Evolutionary conservation across 2,113 vertebrate genomes (phyloP), one percentile per base, ranked within the genome.

Genomic region (Rhabdornis inornatus): DNA sequence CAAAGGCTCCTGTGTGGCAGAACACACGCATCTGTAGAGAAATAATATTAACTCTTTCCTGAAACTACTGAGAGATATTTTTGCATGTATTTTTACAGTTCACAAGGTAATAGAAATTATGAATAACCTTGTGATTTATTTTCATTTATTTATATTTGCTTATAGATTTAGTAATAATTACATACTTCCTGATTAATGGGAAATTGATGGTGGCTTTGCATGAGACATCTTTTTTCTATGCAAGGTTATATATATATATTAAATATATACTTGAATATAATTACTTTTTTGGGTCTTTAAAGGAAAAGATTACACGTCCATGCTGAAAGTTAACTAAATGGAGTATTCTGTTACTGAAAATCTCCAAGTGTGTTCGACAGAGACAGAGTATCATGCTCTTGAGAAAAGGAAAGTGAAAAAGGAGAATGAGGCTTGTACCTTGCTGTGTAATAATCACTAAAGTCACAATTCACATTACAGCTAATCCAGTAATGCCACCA

Each of bases 131-230:
- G 22, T 89, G 9, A 44, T 89, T 83, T 65, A 77, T 77, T 96
- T 78, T 64, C 44, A 82, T 30, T 75, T 7, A 78, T 91, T 69
- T 74, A 28, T 87, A 66, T 72, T 96, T 74, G 64, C 66, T 94
- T 80, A 74, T 57, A 47, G 37, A 2, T 53, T 83, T 78, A 84
- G 45, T 78, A 15, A 19, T 61, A 75, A 76, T 80, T 83, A 65
- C 21, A 23, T 87, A 55, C 33, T 86, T 77, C 74, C 22, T 80
- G 22, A 53, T 96, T 90, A 84, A 47, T 75, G 22, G 31, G 10
- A 86, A 92, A 88, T 42, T 90, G 63, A 49, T 94, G 71, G 40
- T 91, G 92, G 18, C 90, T 74, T 87, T 87, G 74, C 76, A 31
- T 23, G 66, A 68, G 47, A 72, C 55, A 82, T 83, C 89, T 89